A percentile compares a stretch with the other conserved stretches of the same genome.
Evolutionary conservation across 2,888 invertebrate genomes (phyloP).

Genomic region (Pristionchus fissidentatus): DNA sequence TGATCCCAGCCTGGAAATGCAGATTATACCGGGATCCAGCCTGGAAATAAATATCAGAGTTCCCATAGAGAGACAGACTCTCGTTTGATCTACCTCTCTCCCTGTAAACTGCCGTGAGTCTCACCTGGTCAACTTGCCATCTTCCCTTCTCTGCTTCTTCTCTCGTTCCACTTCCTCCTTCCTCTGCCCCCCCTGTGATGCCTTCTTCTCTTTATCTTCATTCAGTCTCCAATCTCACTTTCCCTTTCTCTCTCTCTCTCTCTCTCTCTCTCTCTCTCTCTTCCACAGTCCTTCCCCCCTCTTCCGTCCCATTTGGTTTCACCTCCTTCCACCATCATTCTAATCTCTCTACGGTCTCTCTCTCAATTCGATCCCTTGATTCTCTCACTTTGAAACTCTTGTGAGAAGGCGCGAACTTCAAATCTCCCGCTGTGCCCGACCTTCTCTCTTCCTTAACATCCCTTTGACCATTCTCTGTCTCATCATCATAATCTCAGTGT

Average conservation of each 20-base stretch:
- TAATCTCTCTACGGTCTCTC: slow-evolving; percentile 40
- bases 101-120: too few species aligned
- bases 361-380: neutral
- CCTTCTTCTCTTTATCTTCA: slow-evolving; percentile 23
- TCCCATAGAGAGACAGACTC: too few species aligned
- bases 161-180: slow-evolving; percentile 33
- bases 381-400: neutral
- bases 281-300: slow-evolving; percentile 3
- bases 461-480: neutral
- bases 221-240: neutral
- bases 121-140: too few species aligned
- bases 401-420: slow-evolving; percentile 5
- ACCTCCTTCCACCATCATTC: slow-evolving; percentile 25
- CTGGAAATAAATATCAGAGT: too few species aligned
- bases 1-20: too few species aligned
- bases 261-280: slow-evolving; percentile 25
- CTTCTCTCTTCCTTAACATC: neutral
- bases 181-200: slow-evolving; percentile 30
- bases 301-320: slow-evolving; percentile 42
- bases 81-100: too few species aligned
- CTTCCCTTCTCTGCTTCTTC: too few species aligned
- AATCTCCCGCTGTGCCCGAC: slow-evolving; percentile 4
- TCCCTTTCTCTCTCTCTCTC: neutral
- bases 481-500: slow-evolving; percentile 16
- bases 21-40: too few species aligned